A percentile compares a stretch with the other conserved stretches of the same genome.
Evolutionary conservation across 1,140 invertebrate genomes (phyloP).

Genomic region (Drosophila obscura): DNA sequence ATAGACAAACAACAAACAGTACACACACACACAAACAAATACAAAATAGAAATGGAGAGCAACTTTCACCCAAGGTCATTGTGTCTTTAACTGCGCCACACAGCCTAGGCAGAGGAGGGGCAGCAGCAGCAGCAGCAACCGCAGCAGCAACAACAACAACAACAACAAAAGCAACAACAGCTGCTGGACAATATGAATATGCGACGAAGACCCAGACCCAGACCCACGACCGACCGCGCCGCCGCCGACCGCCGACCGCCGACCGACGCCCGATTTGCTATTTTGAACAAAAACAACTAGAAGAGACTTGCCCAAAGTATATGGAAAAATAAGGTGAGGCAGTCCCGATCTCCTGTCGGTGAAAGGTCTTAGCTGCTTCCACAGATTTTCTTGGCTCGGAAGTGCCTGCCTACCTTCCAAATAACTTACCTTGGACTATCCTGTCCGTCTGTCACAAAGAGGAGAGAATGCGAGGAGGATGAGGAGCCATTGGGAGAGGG

Average conservation of each 20-base stretch:
- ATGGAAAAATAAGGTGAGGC: too few relatives aligned
- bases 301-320: neutral
- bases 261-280: slow-evolving; percentile 40
- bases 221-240: slow-evolving; percentile 23
- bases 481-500: slow-evolving; percentile 10
- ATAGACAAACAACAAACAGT: slow-evolving; percentile 44
- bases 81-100: slow-evolving; percentile 79
- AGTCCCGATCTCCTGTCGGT: too few relatives aligned
- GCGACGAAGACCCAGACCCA: slow-evolving; percentile 28
- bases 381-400: too few relatives aligned
- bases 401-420: too few relatives aligned
- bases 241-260: slow-evolving; percentile 31
- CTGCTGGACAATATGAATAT: slow-evolving; percentile 52
- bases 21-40: slow-evolving; percentile 26
- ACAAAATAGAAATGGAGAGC: slow-evolving; percentile 82
- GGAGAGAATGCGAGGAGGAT: slow-evolving; percentile 21
- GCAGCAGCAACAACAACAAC: slow-evolving; percentile 14
- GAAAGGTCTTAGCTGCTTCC: too few relatives aligned
- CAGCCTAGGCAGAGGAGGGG: slow-evolving; percentile 33
- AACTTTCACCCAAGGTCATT: slow-evolving; percentile 83
- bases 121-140: slow-evolving; percentile 24
- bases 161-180: slow-evolving; percentile 26
- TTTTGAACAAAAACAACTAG: slow-evolving; percentile 25
- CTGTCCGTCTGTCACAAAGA: slow-evolving; percentile 22
- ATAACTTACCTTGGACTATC: slow-evolving; percentile 3